These are phyloP conservation scores for Pseudomyrmex gracilis DNA, from an alignment of 1,140 invertebrate species.

Conservation along the genomic window DNA sequence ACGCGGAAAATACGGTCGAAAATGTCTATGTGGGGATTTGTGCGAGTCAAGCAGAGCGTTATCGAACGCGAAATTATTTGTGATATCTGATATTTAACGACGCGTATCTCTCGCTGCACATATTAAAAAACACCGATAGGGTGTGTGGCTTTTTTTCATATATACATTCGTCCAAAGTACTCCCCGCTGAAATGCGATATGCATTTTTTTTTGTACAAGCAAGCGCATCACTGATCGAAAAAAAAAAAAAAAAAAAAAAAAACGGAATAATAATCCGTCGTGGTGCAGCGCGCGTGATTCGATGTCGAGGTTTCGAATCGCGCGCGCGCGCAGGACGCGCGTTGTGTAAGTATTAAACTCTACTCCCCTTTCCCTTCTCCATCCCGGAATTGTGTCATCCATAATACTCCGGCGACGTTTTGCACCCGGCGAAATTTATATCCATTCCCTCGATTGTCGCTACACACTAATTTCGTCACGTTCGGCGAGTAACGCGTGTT, in stretches of 20 bases:
- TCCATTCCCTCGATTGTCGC: constrained; percentile 49
- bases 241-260: not conserved
- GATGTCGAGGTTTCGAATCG: constrained; percentile 6
- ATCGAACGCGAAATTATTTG: constrained; percentile 50
- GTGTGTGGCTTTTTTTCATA: not conserved
- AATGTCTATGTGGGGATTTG: constrained; percentile 43
- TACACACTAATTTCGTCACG: constrained; percentile 41
- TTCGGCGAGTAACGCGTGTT: constrained; percentile 21
- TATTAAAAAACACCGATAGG: constrained; percentile 35
- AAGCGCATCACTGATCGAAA: constrained; percentile 29
- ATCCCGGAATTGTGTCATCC: constrained; percentile 59
- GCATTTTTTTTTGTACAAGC: constrained; percentile 9
- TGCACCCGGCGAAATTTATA: constrained; percentile 61
- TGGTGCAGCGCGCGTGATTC: constrained; percentile 10
- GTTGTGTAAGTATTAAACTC: constrained; percentile 40
- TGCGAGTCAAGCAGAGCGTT: constrained; percentile 14
- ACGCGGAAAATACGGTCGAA: constrained; percentile 27
- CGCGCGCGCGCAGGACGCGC: not conserved
- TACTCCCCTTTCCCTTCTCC: too few species aligned
- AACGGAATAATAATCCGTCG: constrained; percentile 34
- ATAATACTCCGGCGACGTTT: constrained; percentile 53
- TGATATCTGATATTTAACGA: constrained; percentile 58
- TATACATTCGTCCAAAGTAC: constrained; percentile 29
- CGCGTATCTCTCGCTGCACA: constrained; percentile 11
- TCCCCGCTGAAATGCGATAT: constrained; percentile 12